A percentile compares a stretch with the other conserved stretches of the same genome.
Conservation (phyloP, 2,113 vertebrate species). For the Platycercus adscitus region DNA sequence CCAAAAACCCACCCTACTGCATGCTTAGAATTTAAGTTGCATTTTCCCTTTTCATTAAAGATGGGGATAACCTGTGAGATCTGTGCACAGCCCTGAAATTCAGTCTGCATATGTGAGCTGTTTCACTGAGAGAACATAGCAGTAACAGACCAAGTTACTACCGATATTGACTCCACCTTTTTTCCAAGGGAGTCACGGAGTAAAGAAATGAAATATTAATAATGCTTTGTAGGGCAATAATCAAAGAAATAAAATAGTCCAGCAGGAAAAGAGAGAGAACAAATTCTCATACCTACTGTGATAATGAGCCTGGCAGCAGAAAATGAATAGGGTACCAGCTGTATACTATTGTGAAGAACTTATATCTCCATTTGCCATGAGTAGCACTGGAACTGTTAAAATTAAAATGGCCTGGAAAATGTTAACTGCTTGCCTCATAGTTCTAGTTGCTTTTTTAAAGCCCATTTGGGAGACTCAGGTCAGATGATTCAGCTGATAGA, state of each 20-base stretch:
- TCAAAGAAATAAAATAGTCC: not conserved
- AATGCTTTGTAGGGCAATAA: not conserved
- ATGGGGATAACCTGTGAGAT: not conserved
- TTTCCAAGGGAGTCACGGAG: not conserved
- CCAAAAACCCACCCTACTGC: not conserved
- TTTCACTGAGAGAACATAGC: not conserved
- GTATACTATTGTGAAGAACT: not conserved
- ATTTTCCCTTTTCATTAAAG: not conserved
- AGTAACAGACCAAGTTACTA: not conserved
- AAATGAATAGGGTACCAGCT: not conserved
- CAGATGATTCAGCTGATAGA: not conserved
- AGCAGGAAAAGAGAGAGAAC: not conserved
- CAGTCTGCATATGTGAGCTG: not conserved
- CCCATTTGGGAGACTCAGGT: not conserved
- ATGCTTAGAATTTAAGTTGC: not conserved
- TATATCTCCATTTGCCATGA: not conserved
- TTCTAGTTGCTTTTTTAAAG: not conserved
- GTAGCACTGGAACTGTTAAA: not conserved
- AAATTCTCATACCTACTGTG: not conserved
- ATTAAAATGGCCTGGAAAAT: not conserved
- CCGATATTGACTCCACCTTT: not conserved
- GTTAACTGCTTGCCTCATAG: not conserved
- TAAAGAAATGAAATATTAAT: not conserved
- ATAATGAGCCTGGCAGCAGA: not conserved
- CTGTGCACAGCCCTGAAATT: not conserved